phyloP scores from a whole-genome alignment of 1,140 invertebrate species.

The Delia radicum region DNA sequence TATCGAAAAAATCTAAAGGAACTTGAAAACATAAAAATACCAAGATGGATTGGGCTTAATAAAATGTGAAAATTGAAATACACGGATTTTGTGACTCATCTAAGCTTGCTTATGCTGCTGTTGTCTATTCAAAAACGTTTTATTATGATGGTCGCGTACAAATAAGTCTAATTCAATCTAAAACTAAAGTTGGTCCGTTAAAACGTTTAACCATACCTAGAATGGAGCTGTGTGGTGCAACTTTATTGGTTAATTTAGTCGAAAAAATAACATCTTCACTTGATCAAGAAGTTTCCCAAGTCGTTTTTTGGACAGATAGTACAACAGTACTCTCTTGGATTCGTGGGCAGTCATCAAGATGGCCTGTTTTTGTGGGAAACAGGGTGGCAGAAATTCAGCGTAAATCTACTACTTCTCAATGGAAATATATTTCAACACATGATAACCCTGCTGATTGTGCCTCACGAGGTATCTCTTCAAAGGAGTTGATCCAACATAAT shows the following conservation, averaged over 20 bases:
- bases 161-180: background rate
- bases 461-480: constrained; percentile 29
- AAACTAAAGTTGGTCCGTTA: constrained; percentile 14
- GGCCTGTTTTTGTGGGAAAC: constrained; percentile 9
- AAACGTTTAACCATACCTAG: constrained; percentile 7
- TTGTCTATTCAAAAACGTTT: background rate
- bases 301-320: background rate
- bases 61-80: background rate
- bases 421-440: constrained; percentile 40
- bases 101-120: background rate
- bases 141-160: background rate
- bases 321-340: background rate
- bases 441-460: constrained; percentile 45
- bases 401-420: constrained; percentile 15
- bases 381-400: constrained; percentile 1
- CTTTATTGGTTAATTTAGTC: background rate
- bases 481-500: constrained; percentile 15
- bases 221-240: constrained; percentile 17
- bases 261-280: background rate
- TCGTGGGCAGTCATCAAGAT: background rate
- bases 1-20: background rate
- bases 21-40: background rate
- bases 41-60: background rate
- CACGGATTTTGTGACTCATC: constrained; percentile 11
- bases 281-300: background rate